phyloP scores from a whole-genome alignment of 2,888 invertebrate species.

The Bugulina stolonifera region DNA sequence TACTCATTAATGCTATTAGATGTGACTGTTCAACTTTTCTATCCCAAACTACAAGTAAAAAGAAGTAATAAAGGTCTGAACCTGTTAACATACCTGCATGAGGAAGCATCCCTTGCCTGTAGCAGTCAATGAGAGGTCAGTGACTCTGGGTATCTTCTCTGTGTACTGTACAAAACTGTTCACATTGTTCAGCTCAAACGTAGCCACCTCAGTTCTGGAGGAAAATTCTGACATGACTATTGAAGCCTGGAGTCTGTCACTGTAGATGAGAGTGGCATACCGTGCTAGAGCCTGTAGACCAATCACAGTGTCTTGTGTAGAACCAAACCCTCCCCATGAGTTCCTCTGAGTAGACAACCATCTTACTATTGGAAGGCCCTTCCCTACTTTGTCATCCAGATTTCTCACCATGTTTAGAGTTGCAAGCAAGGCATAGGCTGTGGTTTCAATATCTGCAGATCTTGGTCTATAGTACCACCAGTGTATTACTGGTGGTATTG shows the following conservation, averaged over 20 bases:
- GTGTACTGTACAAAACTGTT: constrained; percentile 19
- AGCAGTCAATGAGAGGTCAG: constrained; percentile 6
- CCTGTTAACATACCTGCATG: constrained; percentile 27
- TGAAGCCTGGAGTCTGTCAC: constrained; percentile 53
- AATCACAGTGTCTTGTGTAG: constrained; percentile 65
- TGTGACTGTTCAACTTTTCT: no score
- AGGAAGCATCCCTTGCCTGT: constrained; percentile 24
- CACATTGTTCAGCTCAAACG: constrained; percentile 21
- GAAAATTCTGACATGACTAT: neutral
- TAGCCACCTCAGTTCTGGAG: neutral
- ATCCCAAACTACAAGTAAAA: no score
- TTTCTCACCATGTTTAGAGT: constrained; percentile 50
- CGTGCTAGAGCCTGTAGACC: constrained; percentile 67
- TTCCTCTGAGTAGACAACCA: constrained; percentile 73
- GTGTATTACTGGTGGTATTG: constrained; percentile 16
- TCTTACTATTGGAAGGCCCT: constrained; percentile 61
- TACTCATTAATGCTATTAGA: no score
- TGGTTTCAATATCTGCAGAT: constrained; percentile 76
- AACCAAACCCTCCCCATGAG: constrained; percentile 54
- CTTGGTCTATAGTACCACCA: constrained; percentile 57
- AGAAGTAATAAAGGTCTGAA: no score
- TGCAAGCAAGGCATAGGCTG: constrained; percentile 77
- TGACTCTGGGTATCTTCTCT: constrained; percentile 5
- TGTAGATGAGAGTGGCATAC: constrained; percentile 57
- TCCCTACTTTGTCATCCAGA: constrained; percentile 30